Evolutionary conservation across 2,888 invertebrate genomes (phyloP), one percentile per base, ranked within the genome.

Genomic region (Spodoptera littoralis): DNA sequence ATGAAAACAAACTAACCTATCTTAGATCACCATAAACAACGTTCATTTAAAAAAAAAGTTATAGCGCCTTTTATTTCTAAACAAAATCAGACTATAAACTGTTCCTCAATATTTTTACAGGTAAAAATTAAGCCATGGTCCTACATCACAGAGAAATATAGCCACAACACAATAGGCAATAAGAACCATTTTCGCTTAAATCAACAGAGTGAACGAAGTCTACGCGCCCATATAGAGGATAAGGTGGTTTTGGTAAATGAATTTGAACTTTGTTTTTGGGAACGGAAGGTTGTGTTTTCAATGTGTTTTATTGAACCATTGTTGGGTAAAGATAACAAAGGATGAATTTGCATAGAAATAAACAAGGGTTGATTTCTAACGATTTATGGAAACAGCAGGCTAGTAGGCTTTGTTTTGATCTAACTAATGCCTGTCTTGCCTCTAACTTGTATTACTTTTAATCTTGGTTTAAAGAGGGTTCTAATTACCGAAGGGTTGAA

Each of bases 341-440:
- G 86, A 80, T 74, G 80, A 86, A 91, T 91, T 91, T 90, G 88
- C 91, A 90, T 91, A 87, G 88, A 89, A 90, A 90, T 90, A 90
- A 90, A 90, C 89, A 88, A 77, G 86, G 87, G 87, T 85, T 89
- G 88, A 88, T 88, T 90, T 88, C 85, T 76, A 81, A 83, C 84
- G 85, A 90, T 90, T 90, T 90, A 90, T 90, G 79, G 70, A 64
- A 46, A 60, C 65, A 67, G 68, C 67, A 66, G 71, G 59, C 72
- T 66, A 67, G 63, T 82, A 71, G 79, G 84, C 83, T 85, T 88
- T 87, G 88, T 88, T 89, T 85, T 84, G 85, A 85, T 87, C 84
- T 80, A 82, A 87, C 84, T 88, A 89, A 90, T 89, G 86, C 85
- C 82, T 80, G 77, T 77, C 71, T 78, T 79, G 71, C 64, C 53